Evolutionary conservation across 2,113 vertebrate species (phyloP).

Genomic region (Eurystomus gularis): DNA sequence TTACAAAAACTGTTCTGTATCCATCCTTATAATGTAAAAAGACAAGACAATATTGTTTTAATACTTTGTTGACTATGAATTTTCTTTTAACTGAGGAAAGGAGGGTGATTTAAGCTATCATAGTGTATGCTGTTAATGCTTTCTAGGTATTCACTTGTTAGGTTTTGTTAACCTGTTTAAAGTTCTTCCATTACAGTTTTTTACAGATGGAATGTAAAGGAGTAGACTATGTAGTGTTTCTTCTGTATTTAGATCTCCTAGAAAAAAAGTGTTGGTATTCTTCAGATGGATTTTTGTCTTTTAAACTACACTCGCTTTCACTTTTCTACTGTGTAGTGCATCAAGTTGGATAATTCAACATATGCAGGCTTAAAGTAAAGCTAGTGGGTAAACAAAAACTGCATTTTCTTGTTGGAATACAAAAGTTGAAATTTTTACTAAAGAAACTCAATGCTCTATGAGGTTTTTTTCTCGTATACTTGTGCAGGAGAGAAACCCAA

Average conservation of each 20-base stretch:
- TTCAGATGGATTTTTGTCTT: not conserved
- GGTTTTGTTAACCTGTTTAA: not conserved
- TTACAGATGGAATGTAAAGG: not conserved
- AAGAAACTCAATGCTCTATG: not conserved
- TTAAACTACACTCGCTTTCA: not conserved
- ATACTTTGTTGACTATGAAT: not conserved
- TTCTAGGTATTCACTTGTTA: not conserved
- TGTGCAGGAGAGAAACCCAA: not conserved
- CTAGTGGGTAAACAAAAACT: not conserved
- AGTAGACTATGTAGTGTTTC: not conserved
- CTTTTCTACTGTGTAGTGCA: not conserved
- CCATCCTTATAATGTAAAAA: not conserved
- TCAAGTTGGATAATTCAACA: not conserved
- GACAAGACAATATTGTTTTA: not conserved
- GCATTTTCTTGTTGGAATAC: not conserved
- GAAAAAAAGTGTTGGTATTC: not conserved
- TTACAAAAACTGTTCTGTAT: not conserved
- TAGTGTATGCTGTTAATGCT: not conserved
- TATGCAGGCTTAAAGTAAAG: not conserved
- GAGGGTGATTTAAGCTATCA: not conserved
- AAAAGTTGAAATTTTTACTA: not conserved
- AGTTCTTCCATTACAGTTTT: not conserved
- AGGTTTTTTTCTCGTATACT: not conserved
- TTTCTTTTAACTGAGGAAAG: not conserved
- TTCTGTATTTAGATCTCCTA: not conserved